Evolutionary conservation across 1,140 invertebrate species (phyloP).

Genomic region (Euwallacea similis): DNA sequence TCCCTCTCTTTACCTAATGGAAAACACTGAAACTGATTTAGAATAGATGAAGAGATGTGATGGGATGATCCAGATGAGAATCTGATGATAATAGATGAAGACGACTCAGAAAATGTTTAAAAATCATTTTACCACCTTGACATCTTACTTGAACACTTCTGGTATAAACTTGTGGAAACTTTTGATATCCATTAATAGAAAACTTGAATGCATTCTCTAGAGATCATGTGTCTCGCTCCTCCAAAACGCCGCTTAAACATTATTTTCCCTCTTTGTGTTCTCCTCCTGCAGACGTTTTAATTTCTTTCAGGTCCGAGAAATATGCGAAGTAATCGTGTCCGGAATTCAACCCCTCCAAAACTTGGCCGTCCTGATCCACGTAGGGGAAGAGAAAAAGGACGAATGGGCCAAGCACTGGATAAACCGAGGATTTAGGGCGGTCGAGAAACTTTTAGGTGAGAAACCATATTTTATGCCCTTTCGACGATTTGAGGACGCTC

Average conservation of each 20-base stretch:
- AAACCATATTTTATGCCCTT: background rate
- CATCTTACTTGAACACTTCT: too few relatives aligned
- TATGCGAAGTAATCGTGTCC: constrained; percentile 82
- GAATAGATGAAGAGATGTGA: too few relatives aligned
- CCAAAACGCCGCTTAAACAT: background rate
- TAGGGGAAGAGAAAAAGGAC: constrained; percentile 82
- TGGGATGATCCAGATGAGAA: too few relatives aligned
- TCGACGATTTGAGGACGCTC: background rate
- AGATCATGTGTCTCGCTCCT: too few relatives aligned
- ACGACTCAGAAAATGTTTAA: too few relatives aligned
- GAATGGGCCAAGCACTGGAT: constrained; percentile 95
- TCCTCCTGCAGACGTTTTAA: background rate
- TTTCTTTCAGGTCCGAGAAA: constrained; percentile 61
- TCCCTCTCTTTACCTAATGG: too few relatives aligned
- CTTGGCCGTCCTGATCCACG: constrained; percentile 80
- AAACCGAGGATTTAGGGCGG: constrained; percentile 80
- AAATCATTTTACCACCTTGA: too few relatives aligned
- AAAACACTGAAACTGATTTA: too few relatives aligned
- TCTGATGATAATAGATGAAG: too few relatives aligned
- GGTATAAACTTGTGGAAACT: too few relatives aligned
- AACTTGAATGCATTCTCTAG: too few relatives aligned
- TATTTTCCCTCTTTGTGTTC: background rate
- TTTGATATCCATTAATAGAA: too few relatives aligned
- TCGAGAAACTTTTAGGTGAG: constrained; percentile 72
- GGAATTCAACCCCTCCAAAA: constrained; percentile 97